Conservation (phyloP, 2,888 invertebrate genomes). For the Drosophila bunnanda region DNA sequence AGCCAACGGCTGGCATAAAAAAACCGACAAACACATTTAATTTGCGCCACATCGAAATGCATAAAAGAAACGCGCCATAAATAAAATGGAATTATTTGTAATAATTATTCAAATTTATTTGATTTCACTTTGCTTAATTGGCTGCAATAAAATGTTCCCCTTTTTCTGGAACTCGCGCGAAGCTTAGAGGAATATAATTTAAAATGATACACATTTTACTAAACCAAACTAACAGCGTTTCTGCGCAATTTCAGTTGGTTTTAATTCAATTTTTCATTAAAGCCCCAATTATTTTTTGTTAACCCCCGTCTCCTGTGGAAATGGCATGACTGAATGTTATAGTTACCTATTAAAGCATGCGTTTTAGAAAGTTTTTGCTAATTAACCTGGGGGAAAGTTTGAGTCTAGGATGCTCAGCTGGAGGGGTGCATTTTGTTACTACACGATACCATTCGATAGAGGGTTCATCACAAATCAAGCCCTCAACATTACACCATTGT, state of each 20-base stretch:
- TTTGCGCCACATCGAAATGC: conserved; percentile 35
- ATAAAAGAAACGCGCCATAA: conserved; percentile 44
- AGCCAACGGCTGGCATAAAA: conserved; percentile 36
- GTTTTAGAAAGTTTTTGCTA: background rate
- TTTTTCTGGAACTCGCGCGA: conserved; percentile 5
- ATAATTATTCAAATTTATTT: conserved; percentile 56
- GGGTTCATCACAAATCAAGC: background rate
- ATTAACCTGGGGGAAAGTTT: background rate
- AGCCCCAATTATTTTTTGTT: conserved; percentile 30
- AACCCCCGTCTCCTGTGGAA: conserved; percentile 27
- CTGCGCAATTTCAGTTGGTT: conserved; percentile 41
- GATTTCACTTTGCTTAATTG: conserved; percentile 34
- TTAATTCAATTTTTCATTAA: conserved; percentile 46
- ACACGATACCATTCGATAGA: background rate
- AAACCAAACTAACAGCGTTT: conserved; percentile 15
- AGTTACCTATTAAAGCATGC: conserved; percentile 40
- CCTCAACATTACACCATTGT: background rate
- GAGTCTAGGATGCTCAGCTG: background rate
- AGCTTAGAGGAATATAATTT: conserved; percentile 6
- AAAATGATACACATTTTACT: conserved; percentile 7
- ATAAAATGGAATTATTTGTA: conserved; percentile 59
- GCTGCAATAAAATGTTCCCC: conserved; percentile 20
- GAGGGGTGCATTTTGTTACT: background rate
- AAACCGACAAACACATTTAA: conserved; percentile 29
- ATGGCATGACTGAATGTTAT: conserved; percentile 21